Evolutionary conservation across 2,113 vertebrate genomes (phyloP).

Genomic region (Elachura formosa): DNA sequence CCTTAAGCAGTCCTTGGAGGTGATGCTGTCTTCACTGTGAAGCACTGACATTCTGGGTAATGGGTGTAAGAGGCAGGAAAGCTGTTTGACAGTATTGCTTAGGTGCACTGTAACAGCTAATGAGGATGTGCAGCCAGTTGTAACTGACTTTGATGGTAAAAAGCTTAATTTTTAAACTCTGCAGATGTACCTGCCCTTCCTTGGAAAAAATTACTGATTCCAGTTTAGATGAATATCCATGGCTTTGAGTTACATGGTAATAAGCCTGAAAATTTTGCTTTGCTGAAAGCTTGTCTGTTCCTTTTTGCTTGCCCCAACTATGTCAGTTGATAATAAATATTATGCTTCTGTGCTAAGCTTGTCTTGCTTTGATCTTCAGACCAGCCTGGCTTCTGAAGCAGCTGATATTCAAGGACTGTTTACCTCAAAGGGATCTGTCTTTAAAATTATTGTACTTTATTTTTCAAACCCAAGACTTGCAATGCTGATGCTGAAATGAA

Average conservation of each 20-base stretch:
- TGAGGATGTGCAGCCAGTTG: not conserved
- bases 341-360: not conserved
- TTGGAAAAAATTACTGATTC: not conserved
- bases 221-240: not conserved
- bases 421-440: not conserved
- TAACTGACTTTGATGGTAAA: not conserved
- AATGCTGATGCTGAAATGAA: not conserved
- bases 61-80: not conserved
- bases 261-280: not conserved
- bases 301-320: not conserved
- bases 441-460: not conserved
- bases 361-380: conserved; percentile 32
- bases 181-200: not conserved
- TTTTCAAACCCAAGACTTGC: not conserved
- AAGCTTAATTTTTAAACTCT: not conserved
- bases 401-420: not conserved
- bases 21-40: not conserved
- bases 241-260: not conserved
- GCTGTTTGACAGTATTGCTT: not conserved
- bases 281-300: not conserved
- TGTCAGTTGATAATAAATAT: not conserved
- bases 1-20: not conserved
- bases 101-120: not conserved
- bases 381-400: not conserved
- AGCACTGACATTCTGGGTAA: not conserved